These are phyloP conservation scores for Drosophila rellima DNA, from an alignment of 2,888 invertebrate species.

Conservation along the genomic window DNA sequence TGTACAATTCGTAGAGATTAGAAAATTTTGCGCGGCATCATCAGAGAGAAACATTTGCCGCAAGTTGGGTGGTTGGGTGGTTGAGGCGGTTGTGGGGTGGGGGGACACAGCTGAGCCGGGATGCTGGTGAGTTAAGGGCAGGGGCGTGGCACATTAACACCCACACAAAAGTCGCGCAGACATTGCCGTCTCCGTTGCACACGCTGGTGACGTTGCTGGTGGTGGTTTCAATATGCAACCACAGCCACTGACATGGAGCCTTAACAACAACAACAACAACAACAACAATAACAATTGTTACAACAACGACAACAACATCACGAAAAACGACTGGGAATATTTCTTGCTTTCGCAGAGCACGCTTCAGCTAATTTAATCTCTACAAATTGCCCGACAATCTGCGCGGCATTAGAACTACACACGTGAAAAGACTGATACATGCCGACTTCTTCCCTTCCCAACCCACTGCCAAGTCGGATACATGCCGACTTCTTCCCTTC, in stretches of 20 bases:
- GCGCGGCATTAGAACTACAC: slow-evolving; percentile 80
- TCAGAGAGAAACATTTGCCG: slow-evolving; percentile 51
- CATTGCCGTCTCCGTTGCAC: slow-evolving; percentile 44
- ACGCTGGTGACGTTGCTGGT: slow-evolving; percentile 36
- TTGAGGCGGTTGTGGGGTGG: slow-evolving; percentile 5
- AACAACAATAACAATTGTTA: slow-evolving; percentile 37
- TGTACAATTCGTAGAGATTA: slow-evolving; percentile 68
- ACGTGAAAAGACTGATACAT: slow-evolving; percentile 67
- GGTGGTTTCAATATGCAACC: slow-evolving; percentile 75
- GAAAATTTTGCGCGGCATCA: slow-evolving; percentile 70
- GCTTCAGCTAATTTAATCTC: slow-evolving; percentile 85
- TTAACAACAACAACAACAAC: slow-evolving; percentile 33
- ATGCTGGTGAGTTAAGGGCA: slow-evolving; percentile 47
- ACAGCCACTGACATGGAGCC: slow-evolving; percentile 59
- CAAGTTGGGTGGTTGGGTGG: slow-evolving; percentile 24
- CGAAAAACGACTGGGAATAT: slow-evolving; percentile 38
- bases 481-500: not conserved
- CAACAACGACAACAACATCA: slow-evolving; percentile 31
- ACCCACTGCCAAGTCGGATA: slow-evolving; percentile 39
- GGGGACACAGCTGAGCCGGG: slow-evolving; percentile 42
- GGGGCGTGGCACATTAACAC: slow-evolving; percentile 72
- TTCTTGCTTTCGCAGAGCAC: slow-evolving; percentile 61
- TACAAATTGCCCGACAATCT: slow-evolving; percentile 86
- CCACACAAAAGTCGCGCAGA: slow-evolving; percentile 62
- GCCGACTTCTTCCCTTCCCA: not conserved